These are phyloP conservation scores for Drosophila paranaensis DNA, from an alignment of 2,888 invertebrate species.

Conservation along the genomic window DNA sequence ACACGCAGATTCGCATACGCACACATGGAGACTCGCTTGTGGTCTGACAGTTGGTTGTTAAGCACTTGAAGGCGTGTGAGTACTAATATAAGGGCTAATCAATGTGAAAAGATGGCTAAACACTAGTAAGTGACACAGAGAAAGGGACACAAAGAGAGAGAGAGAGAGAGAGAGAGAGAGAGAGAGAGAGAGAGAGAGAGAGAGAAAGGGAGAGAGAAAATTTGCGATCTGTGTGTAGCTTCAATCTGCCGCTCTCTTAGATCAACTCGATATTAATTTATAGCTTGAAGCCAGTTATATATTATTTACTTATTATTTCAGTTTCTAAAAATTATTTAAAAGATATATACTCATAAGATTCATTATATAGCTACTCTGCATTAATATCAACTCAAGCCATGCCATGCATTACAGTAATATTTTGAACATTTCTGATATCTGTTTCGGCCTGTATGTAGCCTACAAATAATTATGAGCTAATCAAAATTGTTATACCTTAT, in stretches of 20 bases:
- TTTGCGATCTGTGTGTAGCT: too few relatives aligned
- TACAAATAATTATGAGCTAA: too few relatives aligned
- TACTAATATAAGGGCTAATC: slow-evolving; percentile 15
- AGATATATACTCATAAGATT: background rate
- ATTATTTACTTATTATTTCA: too few relatives aligned
- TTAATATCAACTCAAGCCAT: background rate
- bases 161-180: background rate
- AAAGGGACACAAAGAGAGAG: background rate
- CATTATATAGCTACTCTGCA: background rate
- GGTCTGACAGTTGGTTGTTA: slow-evolving; percentile 54
- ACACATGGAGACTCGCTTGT: slow-evolving; percentile 6
- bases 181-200: background rate
- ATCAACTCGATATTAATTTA: too few relatives aligned
- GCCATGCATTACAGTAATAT: background rate
- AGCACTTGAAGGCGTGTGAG: slow-evolving; percentile 43
- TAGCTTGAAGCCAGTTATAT: too few relatives aligned
- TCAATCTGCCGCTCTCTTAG: too few relatives aligned
- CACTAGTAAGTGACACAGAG: too few relatives aligned
- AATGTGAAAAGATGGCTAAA: background rate
- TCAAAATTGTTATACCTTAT: too few relatives aligned
- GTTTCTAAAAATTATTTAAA: background rate
- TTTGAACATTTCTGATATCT: too few relatives aligned
- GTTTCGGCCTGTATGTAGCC: too few relatives aligned
- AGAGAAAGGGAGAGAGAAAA: background rate
- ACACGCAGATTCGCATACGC: slow-evolving; percentile 7